Conservation (phyloP, 2,888 invertebrate species). For the Gari tellinella region DNA sequence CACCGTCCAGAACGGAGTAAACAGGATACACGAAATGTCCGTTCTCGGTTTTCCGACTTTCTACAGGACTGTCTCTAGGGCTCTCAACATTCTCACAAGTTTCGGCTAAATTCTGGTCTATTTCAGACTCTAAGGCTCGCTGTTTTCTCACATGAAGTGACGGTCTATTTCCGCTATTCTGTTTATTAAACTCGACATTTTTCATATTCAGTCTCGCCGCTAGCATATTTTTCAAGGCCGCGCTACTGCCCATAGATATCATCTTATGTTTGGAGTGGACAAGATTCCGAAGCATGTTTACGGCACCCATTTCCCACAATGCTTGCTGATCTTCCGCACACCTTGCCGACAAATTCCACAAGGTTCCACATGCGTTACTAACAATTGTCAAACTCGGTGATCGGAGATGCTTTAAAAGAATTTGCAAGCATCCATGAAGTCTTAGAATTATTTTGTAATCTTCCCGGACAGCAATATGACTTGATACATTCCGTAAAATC, state of each 20-base stretch:
- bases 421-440: conserved; percentile 93
- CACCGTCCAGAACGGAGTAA: conserved; percentile 50
- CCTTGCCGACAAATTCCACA: conserved; percentile 98
- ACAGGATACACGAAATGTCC: conserved; percentile 62
- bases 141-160: conserved; percentile 94
- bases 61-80: conserved; percentile 84
- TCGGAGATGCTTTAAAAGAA: conserved; percentile 95
- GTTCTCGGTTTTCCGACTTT: conserved; percentile 65
- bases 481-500: conserved; percentile 96
- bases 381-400: conserved; percentile 97
- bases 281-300: conserved; percentile 95
- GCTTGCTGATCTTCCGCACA: conserved; percentile 95
- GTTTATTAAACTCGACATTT: conserved; percentile 70
- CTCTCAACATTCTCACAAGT: conserved; percentile 95
- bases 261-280: conserved; percentile 98
- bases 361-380: conserved; percentile 97
- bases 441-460: conserved; percentile 93
- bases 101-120: conserved; percentile 92
- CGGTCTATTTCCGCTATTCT: conserved; percentile 86
- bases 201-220: conserved; percentile 86
- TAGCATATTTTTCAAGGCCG: conserved; percentile 96
- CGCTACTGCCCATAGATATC: conserved; percentile 98
- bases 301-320: conserved; percentile 93
- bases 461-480: conserved; percentile 96
- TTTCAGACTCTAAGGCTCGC: conserved; percentile 86